A percentile compares a stretch with the other conserved stretches of the same genome.
These are phyloP conservation scores for Neelides folsomi DNA, from an alignment of 2,888 invertebrate species.

Conservation along the genomic window DNA sequence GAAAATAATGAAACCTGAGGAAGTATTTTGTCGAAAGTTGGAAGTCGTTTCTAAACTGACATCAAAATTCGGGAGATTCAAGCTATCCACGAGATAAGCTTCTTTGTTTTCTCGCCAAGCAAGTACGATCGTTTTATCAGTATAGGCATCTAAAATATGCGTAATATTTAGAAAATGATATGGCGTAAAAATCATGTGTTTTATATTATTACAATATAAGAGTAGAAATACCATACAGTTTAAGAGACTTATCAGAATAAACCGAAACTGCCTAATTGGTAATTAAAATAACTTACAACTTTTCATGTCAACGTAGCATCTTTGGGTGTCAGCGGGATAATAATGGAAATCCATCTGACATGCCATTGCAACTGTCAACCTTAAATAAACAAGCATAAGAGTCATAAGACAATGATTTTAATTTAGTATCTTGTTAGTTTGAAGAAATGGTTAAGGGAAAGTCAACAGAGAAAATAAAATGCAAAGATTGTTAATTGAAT, in stretches of 20 bases:
- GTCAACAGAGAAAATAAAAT: too few species aligned
- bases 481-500: too few species aligned
- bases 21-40: constrained; percentile 27
- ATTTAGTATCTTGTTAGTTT: too few species aligned
- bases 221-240: too few species aligned
- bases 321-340: constrained; percentile 34
- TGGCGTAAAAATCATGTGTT: too few species aligned
- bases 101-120: constrained; percentile 31
- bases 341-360: constrained; percentile 34
- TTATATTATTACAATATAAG: too few species aligned
- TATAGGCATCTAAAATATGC: constrained; percentile 28
- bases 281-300: constrained; percentile 30
- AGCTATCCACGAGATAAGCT: constrained; percentile 25
- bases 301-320: constrained; percentile 32
- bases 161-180: too few species aligned
- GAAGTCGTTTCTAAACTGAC: constrained; percentile 30
- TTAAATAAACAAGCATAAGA: constrained; percentile 12
- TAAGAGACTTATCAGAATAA: too few species aligned
- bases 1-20: constrained; percentile 19
- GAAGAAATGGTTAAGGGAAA: too few species aligned
- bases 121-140: constrained; percentile 25
- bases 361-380: constrained; percentile 33
- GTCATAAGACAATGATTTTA: too few species aligned
- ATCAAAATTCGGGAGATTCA: constrained; percentile 32
- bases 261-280: too few species aligned